These are phyloP conservation scores for Nibea albiflora DNA, from an alignment of 2,113 vertebrate genomes.

Conservation along the genomic window DNA sequence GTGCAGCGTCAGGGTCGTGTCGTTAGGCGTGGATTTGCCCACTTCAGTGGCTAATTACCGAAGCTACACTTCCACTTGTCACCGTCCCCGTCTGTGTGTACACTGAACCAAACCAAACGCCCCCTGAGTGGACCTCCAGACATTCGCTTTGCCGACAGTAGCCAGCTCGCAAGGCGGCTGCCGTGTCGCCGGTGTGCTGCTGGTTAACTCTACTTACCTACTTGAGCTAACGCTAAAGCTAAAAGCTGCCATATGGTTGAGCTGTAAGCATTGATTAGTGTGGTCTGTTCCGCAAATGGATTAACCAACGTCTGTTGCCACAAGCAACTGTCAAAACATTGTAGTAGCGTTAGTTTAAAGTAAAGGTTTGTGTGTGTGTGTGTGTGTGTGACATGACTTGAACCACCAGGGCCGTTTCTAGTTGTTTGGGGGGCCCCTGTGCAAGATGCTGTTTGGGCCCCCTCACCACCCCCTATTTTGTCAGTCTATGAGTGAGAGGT, in stretches of 20 bases:
- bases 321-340: constrained; percentile 64
- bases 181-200: not conserved
- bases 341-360: constrained; percentile 43
- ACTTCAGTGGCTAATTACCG: not conserved
- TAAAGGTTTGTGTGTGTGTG: not conserved
- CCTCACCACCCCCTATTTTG: no score
- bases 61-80: fast-evolving
- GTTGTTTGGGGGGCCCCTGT: no score
- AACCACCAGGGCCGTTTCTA: not conserved
- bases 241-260: constrained; percentile 70
- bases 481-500: no score
- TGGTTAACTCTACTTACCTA: constrained; percentile 20
- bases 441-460: no score
- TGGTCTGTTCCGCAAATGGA: constrained; percentile 66
- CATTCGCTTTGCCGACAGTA: not conserved
- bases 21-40: not conserved
- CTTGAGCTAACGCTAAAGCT: constrained; percentile 45
- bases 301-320: constrained; percentile 70
- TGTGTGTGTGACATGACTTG: not conserved
- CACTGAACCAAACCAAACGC: not conserved
- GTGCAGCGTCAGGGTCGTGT: fast-evolving
- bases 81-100: not conserved
- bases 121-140: not conserved
- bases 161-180: not conserved
- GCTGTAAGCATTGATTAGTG: constrained; percentile 78